A percentile compares a stretch with the other conserved stretches of the same genome.
phyloP scores from a whole-genome alignment of 2,113 vertebrate species.

The Brienomyrus longianalis region DNA sequence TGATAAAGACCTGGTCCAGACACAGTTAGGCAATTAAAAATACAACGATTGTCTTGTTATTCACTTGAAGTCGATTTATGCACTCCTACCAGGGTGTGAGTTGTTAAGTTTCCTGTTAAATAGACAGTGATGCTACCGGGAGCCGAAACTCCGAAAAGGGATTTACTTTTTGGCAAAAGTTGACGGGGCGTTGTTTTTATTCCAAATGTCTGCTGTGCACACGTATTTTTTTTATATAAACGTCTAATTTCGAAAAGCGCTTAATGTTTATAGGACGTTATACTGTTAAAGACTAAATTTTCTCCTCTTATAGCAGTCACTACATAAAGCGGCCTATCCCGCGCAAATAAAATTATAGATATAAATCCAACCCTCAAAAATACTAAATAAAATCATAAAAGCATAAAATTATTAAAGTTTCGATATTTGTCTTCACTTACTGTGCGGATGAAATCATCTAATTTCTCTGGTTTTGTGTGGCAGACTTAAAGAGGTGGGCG shows the following conservation, averaged over 20 bases:
- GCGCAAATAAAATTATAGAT: neutral
- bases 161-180: neutral
- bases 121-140: neutral
- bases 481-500: no score
- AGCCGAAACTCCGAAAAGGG: neutral
- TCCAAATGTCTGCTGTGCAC: neutral
- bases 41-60: neutral
- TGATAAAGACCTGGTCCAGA: constrained; percentile 33
- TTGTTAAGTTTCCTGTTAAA: neutral
- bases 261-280: neutral
- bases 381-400: neutral
- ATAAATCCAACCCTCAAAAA: neutral
- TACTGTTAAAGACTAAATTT: neutral
- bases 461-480: neutral
- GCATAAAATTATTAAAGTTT: neutral
- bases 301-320: neutral
- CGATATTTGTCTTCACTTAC: neutral
- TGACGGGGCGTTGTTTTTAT: neutral
- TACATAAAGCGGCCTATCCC: neutral
- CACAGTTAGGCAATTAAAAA: neutral
- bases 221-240: neutral
- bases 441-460: neutral
- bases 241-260: neutral
- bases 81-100: neutral
- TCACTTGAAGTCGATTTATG: neutral